Conservation (phyloP, 2,888 invertebrate genomes). For the Drosophila anomalipes region DNA sequence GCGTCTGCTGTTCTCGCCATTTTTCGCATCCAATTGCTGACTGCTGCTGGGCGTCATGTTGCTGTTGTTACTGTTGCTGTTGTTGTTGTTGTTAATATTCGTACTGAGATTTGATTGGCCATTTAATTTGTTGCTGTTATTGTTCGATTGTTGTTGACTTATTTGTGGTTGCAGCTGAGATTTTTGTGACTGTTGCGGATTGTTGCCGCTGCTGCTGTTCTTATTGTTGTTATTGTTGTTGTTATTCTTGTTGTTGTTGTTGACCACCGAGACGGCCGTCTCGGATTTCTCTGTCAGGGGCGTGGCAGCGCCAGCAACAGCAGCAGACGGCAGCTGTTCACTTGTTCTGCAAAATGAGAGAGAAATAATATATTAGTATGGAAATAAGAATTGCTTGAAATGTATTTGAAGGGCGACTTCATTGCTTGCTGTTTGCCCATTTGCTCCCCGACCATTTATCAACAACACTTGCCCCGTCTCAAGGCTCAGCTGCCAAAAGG, state of each 20-base stretch:
- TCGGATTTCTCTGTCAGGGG: conserved; percentile 47
- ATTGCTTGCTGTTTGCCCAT: neutral
- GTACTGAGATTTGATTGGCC: conserved; percentile 66
- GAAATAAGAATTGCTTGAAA: conserved; percentile 2
- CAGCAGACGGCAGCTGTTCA: conserved; percentile 61
- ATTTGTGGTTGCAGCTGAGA: conserved; percentile 61
- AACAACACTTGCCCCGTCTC: conserved; percentile 26
- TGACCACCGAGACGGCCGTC: conserved; percentile 26
- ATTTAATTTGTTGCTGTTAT: conserved; percentile 54
- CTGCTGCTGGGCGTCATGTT: conserved; percentile 48
- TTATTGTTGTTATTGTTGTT: conserved; percentile 53
- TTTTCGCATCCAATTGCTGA: conserved; percentile 49
- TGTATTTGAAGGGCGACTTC: conserved; percentile 3
- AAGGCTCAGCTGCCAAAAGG: conserved; percentile 73
- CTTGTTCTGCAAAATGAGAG: conserved; percentile 63
- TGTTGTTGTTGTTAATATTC: conserved; percentile 33
- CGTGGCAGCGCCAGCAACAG: conserved; percentile 37
- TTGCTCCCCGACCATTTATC: conserved; percentile 50
- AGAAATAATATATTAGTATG: neutral
- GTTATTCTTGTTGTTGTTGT: conserved; percentile 37
- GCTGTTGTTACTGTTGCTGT: conserved; percentile 26
- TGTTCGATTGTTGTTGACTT: conserved; percentile 56
- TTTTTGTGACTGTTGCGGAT: conserved; percentile 63
- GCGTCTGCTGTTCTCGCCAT: conserved; percentile 46
- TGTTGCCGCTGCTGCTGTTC: conserved; percentile 60